Evolutionary conservation across 2,888 invertebrate species (phyloP).

Genomic region (Acholoe squamosa): DNA sequence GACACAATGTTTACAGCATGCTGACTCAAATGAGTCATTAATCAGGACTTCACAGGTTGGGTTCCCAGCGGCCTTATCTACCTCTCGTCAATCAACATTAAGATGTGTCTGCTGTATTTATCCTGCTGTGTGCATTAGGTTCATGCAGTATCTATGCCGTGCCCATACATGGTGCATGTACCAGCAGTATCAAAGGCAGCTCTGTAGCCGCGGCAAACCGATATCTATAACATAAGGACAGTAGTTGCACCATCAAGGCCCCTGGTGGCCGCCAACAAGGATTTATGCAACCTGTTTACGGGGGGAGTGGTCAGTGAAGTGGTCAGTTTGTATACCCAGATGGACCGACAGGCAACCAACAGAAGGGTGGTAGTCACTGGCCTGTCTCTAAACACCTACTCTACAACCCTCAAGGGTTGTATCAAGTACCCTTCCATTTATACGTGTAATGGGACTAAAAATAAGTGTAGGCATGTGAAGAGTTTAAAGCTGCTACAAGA

Average conservation of each 20-base stretch:
- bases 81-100: not conserved
- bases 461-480: too few species aligned
- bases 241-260: slow-evolving; percentile 23
- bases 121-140: not conserved
- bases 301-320: not conserved
- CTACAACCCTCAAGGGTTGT: not conserved
- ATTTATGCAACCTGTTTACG: slow-evolving; percentile 28
- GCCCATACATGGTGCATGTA: not conserved
- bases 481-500: too few species aligned
- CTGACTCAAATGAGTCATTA: not conserved
- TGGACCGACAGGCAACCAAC: not conserved
- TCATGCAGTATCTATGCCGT: not conserved
- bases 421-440: not conserved
- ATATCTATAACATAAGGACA: not conserved
- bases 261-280: slow-evolving; percentile 22
- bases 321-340: not conserved
- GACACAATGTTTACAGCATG: not conserved
- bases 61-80: not conserved
- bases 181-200: not conserved
- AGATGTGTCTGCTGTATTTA: not conserved
- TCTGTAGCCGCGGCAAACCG: not conserved
- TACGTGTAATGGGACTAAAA: too few species aligned
- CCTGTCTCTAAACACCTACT: not conserved
- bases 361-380: not conserved
- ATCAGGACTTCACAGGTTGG: not conserved